Conservation (phyloP, 2,113 vertebrate genomes). For the Corvus moneduloides region DNA sequence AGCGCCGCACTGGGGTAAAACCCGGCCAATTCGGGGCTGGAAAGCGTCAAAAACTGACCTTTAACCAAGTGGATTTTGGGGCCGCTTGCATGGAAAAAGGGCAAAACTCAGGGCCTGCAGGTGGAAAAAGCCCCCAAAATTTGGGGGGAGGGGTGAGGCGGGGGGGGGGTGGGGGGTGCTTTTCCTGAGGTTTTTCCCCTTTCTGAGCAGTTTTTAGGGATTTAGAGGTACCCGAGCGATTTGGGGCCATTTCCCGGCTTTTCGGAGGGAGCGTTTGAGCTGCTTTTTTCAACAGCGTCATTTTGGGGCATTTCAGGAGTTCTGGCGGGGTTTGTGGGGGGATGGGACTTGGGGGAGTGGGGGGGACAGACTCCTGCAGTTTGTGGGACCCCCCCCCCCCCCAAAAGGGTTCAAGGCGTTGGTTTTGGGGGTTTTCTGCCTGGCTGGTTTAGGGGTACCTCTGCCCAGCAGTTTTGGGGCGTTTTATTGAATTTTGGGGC, state of each 20-base stretch:
- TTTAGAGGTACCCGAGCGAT: background rate
- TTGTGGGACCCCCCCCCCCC: background rate
- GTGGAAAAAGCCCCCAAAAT: background rate
- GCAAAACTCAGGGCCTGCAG: background rate
- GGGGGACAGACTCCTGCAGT: no score
- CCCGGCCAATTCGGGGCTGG: background rate
- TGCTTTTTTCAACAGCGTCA: background rate
- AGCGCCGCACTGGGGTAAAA: background rate
- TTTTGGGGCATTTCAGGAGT: background rate
- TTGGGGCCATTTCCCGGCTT: background rate
- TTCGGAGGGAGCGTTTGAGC: background rate
- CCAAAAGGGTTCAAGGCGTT: rapidly evolving
- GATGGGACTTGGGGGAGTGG: background rate
- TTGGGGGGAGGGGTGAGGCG: no score
- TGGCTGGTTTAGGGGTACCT: background rate
- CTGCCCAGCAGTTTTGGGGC: background rate
- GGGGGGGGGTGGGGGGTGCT: no score
- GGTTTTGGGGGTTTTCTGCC: background rate
- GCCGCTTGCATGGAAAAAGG: background rate
- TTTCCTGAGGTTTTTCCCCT: background rate
- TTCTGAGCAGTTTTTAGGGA: background rate
- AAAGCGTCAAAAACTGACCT: background rate
- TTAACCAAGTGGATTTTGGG: background rate
- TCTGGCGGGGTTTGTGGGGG: background rate
- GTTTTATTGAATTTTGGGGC: background rate